These are phyloP conservation scores for Thermophis baileyi DNA, from an alignment of 2,113 vertebrate genomes.

Conservation along the genomic window DNA sequence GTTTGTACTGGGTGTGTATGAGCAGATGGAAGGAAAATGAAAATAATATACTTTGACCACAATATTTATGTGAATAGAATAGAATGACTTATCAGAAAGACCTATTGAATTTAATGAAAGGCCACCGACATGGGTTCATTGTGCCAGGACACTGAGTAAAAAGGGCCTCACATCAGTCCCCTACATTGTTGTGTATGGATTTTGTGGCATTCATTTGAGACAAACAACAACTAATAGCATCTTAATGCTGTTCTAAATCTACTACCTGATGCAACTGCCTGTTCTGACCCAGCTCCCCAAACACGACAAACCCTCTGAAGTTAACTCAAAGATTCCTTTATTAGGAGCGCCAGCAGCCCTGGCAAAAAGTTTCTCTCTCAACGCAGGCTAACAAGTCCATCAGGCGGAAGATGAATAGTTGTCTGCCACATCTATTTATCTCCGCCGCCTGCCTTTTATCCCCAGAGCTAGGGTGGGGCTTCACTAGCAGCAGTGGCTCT, in stretches of 20 bases:
- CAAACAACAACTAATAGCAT: background rate
- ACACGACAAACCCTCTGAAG: no score
- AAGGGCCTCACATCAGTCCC: background rate
- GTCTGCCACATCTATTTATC: no score
- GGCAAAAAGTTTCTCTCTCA: no score
- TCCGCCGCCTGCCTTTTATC: no score
- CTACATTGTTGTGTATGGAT: background rate
- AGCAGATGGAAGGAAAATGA: constrained; percentile 51
- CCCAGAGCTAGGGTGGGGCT: no score
- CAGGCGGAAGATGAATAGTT: no score
- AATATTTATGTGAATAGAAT: constrained; percentile 1
- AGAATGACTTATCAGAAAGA: background rate
- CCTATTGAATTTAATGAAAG: constrained; percentile 24
- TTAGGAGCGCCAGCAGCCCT: no score
- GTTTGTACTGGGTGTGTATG: background rate
- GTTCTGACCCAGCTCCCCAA: no score
- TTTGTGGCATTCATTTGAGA: background rate
- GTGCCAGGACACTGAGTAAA: constrained; percentile 13
- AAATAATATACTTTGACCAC: constrained; percentile 35
- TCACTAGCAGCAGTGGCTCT: no score
- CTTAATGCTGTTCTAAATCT: background rate
- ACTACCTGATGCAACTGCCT: background rate
- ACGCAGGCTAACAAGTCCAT: no score
- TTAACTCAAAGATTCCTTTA: no score
- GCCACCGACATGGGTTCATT: constrained; percentile 3